Evolutionary conservation across 2,888 invertebrate genomes (phyloP), one percentile per base, ranked within the genome.

Genomic region (Drosophila macrospina): DNA sequence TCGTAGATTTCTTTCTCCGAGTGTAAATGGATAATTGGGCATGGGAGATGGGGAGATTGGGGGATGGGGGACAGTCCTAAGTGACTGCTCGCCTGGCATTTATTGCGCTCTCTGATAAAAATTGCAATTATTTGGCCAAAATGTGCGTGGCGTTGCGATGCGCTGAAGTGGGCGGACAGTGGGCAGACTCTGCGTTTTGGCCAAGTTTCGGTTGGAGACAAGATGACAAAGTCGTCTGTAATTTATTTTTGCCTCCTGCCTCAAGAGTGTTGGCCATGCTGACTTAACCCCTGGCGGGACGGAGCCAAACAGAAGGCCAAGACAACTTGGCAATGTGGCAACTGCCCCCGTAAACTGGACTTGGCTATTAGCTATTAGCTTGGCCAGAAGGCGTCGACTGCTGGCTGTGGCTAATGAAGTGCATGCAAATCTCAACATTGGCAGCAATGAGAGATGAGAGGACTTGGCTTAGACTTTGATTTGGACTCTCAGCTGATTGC

Each of bases 101-200:
- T 84, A 84, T 86, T 84, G 83, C 72, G 69, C 57, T 71, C 78
- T 57, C 71, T 62, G 79, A 85, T 85, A 85, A 86, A 86, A 86
- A 86, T 86, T 87, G 85, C 86, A 86, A 86, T 86, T 86, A 86
- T 86, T 86, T 87, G 79, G 86, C 78, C 71, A 67, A 80, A 83
- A 83, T 84, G 81, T 72, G 71, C 52, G 67, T 28, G 42, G 41
- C 41, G 55, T 54, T 61, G 71, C 52, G 67, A 32, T 47, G 41
- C 41, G 57, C 54, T 61, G 71, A 16, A 55, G 63, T 36, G 26
- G 65, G 48, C 57, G 61, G 30, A 20, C 47, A 11, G 48, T 54
- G 61, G 30, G n/a, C 47, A 11, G 4, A 6, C 42, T 34, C 11
- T 30, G 42, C 42, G 30, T 36, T 16, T 56, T 56, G 56, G 54